Conservation (phyloP, 92 coral and sea anemone genomes). For the Metridium senile region DNA sequence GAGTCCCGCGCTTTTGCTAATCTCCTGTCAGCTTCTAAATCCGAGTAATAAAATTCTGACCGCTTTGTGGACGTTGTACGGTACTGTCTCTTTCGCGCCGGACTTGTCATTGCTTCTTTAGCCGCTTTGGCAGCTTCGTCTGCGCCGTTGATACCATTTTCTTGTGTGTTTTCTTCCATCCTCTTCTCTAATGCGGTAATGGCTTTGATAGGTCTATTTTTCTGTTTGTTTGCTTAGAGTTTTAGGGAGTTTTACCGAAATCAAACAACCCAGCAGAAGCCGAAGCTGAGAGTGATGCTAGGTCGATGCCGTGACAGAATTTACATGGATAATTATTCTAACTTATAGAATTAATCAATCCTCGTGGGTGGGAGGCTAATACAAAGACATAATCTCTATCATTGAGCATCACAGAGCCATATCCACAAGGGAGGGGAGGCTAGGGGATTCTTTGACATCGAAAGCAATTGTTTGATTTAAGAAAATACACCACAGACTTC, state of each 20-base stretch:
- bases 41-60: conserved; percentile 28
- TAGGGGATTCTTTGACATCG: too few species aligned
- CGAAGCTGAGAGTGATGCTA: background rate
- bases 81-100: conserved; percentile 7
- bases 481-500: too few species aligned
- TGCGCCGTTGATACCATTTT: conserved; percentile 9
- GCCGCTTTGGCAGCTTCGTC: conserved; percentile 11
- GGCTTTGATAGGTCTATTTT: background rate
- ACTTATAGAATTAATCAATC: conserved; percentile 9
- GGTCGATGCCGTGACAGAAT: conserved; percentile 24
- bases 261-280: background rate
- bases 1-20: conserved; percentile 55
- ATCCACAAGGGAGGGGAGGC: too few species aligned
- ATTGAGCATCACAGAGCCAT: background rate
- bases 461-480: too few species aligned
- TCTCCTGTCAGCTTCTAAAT: conserved; percentile 40
- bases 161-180: conserved; percentile 15
- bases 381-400: background rate
- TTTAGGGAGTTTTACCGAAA: background rate
- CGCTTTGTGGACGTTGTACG: conserved; percentile 14
- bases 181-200: background rate
- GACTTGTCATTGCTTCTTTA: background rate
- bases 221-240: background rate
- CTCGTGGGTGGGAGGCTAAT: background rate
- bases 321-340: conserved; percentile 10